Evolutionary conservation across 2,797 vertebrate genomes (phyloP), one percentile per base, ranked within the genome.

Genomic region (Acanthopagrus latus): DNA sequence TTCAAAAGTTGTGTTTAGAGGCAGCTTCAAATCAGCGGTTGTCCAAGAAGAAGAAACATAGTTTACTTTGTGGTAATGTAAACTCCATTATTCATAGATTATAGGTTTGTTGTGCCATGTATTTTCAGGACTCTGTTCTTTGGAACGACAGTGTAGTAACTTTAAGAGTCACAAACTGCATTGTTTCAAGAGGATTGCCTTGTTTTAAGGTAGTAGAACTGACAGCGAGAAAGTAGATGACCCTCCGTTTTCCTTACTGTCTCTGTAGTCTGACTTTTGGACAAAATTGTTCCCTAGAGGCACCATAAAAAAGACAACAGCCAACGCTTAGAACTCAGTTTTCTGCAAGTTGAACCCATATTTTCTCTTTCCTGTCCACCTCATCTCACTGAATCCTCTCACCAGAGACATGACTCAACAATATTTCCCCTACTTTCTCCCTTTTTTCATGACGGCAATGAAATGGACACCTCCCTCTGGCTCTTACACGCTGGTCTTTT

Each of bases 251-350:
- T 47, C 20, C 17, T 20, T 48, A 29, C 14, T 64, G 58, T 72
- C 25, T 66, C 14, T 5, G 62, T 60, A 38, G 2, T 80, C 63
- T 72, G 63, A 27, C 59, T 83, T 7, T 71, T 17, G n/a, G 56
- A 74, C 54, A 50, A 38, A 73, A 82, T 68, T 76, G 73, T 51
- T 83, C 80, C 84, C 79, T 21, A 7, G 33, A 82, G 72, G 65
- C 70, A 10, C 51, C 63, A n/a, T 81, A 82, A 86, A 86, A 21
- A 47, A 23, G 54, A 17, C 23, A 71, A 50, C 70, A 67, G 48
- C 7, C 47, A 52, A 33, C 52, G 69, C 54, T 56, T 54, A 52
- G 29, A 44, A 57, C 65, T 74, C 60, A 7, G 65, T 62, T 74
- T 79, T 69, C 57, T 67, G 29, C 62, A 47, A 33, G 59, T 79